These are phyloP conservation scores for Alcis repandata DNA, from an alignment of 2,888 invertebrate genomes.

Conservation along the genomic window DNA sequence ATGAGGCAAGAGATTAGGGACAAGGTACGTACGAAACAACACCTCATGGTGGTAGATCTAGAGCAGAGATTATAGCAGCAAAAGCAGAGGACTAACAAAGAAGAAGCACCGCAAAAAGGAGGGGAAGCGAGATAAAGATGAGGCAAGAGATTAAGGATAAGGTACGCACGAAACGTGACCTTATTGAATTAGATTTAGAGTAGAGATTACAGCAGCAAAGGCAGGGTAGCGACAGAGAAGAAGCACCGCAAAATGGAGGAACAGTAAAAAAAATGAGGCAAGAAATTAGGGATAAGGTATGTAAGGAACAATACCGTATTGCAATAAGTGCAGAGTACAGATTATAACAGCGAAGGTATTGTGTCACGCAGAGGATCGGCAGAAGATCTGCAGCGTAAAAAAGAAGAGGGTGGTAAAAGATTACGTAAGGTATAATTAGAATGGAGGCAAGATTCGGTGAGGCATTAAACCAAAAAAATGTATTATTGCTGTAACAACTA, in stretches of 20 bases:
- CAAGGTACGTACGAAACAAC: slow-evolving; percentile 90
- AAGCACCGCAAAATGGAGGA: neutral
- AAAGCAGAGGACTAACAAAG: neutral
- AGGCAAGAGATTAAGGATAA: slow-evolving; percentile 99
- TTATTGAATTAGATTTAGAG: neutral
- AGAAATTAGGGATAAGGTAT: slow-evolving; percentile 99
- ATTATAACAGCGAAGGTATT: no score
- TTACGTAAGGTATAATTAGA: no score
- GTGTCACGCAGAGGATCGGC: no score
- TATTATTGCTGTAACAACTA: no score
- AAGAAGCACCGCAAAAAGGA: neutral
- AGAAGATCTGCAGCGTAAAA: no score
- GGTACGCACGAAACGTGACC: slow-evolving; percentile 87
- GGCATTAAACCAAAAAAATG: no score
- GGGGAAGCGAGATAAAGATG: slow-evolving; percentile 96
- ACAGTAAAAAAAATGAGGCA: slow-evolving; percentile 99
- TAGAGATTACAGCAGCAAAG: neutral
- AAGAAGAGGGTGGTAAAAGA: no score
- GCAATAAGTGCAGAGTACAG: neutral
- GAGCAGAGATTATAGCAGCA: neutral
- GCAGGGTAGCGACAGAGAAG: neutral
- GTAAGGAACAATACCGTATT: slow-evolving; percentile 47
- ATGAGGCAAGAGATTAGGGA: slow-evolving; percentile 99
- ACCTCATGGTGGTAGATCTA: neutral
- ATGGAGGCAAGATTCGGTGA: neutral